Evolutionary conservation across 2,888 invertebrate species (phyloP).

Genomic region (Rotaria socialis): DNA sequence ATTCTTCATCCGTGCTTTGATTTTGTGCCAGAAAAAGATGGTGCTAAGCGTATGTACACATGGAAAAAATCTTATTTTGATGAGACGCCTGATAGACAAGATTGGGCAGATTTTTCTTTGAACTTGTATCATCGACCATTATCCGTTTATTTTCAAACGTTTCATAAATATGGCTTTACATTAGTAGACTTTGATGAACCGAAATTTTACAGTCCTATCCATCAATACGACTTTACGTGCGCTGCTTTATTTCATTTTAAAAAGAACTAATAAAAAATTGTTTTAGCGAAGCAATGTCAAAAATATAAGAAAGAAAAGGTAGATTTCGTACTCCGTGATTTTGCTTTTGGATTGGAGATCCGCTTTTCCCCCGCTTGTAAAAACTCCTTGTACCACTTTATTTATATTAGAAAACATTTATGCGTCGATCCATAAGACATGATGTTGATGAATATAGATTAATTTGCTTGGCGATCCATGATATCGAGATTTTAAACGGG

Average conservation of each 20-base stretch:
- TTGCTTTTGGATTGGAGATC: too few species aligned
- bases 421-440: too few species aligned
- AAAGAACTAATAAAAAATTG: background rate
- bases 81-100: conserved; percentile 3
- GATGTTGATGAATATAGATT: too few species aligned
- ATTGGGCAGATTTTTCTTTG: background rate
- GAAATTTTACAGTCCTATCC: background rate
- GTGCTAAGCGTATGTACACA: background rate
- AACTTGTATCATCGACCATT: background rate
- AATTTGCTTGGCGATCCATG: too few species aligned
- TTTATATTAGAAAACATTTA: too few species aligned
- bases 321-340: too few species aligned
- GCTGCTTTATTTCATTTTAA: background rate
- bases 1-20: conserved; percentile 34
- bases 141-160: background rate
- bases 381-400: too few species aligned
- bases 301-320: too few species aligned
- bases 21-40: conserved; percentile 3
- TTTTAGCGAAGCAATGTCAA: too few species aligned
- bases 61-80: conserved; percentile 19
- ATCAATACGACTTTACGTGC: conserved; percentile 30
- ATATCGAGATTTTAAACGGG: too few species aligned
- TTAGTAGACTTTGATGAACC: conserved; percentile 13
- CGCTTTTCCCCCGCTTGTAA: too few species aligned
- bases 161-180: background rate